Base-by-base conservation (phyloP, 2,888 invertebrate species). In the Drosophila recens region DNA sequence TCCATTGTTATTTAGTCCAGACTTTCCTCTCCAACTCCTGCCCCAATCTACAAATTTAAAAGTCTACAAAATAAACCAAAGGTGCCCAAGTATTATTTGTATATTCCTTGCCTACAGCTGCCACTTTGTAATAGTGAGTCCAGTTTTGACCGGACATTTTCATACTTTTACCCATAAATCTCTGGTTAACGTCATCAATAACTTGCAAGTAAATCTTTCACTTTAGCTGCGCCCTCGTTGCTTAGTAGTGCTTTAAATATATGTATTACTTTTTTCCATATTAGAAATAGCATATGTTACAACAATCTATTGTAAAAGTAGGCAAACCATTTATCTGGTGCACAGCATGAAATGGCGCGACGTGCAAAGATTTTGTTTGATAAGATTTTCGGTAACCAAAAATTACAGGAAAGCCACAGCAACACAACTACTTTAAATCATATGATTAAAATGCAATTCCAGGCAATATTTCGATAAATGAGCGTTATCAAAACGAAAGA, bases 141-240 rank as follows among this genome's bases (percentile, higher is more conserved):
- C 42, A 57, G 36, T 48, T 49, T 1, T 15, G n/a, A 0, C 13
- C 4, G 3, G 30, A 20, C 49, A 40, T 17, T 15, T 46, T 49
- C 10, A 27, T 40, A 66, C 79, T 76, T 76, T 76, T 76, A 68
- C 68, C 54, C 36, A 69, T 69, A 66, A 69, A 75, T 75, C 66
- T 64, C 1, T 3, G 20, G 0, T 34, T 20, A 74, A 53, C 54
- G 13, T 52, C 30, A 67, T 73, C 34, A 27, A 67, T 45, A 75
- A 40, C 17, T 51, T 34, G 33, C 17, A 17, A 61, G 34, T n/a
- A 49, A 20, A 62, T 76, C 67, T 73, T 78, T 76, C 67, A 78
- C 74, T 73, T 76, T 49, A 33, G 10, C 10, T 33, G 13, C n/a
- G 49, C 38, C 46, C 48, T 54, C 33, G 30, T 34, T 56, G 54